Base-by-base conservation (phyloP, 1,140 invertebrate genomes). In the Zaprionus taronus region DNA sequence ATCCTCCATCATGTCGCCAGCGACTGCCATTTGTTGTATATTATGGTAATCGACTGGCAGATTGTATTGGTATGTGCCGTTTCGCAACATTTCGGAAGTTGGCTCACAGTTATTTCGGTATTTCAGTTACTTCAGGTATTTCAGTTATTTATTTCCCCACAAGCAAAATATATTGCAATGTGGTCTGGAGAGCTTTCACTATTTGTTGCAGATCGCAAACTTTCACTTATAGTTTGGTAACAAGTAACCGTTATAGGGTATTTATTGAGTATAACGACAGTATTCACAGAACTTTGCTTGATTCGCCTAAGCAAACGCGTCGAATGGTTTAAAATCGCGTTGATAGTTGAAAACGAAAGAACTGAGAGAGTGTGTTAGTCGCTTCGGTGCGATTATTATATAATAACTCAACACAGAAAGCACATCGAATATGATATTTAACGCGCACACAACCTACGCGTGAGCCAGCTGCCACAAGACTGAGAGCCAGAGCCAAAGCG, bases 1-100 rank as follows among this genome's bases (percentile, higher is more conserved):
- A 91, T 95, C 95, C 86, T 95, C 95, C 92, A 95, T 93, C 84
- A 95, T 94, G 89, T 95, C 95, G 67, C 95, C 94, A 77, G 90
- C 89, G 60, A 93, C 80, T 74, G 91, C 91, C 91, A 92, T 92
- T 69, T 92, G 91, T 60, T 92, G 91, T 20, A 92, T 81, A 61
- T 92, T 92, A 55, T 91, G 89, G 77, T 91, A 92, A 73, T 92
- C 91, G 47, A 87, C 80, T 69, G 91, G 87, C 73, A 91, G 70
- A 80, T 92, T 92, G 63, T 83, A 91, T 80, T 89, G 76, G 51
- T 91, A 86, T 15, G 75, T 80, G 66, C 77, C 65, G 71, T 91
- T 92, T 60, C 91, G 91, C 60, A 90, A 78, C 91, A 91, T 92
- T 72, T 81, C 78, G 83, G 44, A 24, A 51, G 47, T 51, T 51